Conservation (phyloP, 2,888 invertebrate species). For the Scaptomyza flava region DNA sequence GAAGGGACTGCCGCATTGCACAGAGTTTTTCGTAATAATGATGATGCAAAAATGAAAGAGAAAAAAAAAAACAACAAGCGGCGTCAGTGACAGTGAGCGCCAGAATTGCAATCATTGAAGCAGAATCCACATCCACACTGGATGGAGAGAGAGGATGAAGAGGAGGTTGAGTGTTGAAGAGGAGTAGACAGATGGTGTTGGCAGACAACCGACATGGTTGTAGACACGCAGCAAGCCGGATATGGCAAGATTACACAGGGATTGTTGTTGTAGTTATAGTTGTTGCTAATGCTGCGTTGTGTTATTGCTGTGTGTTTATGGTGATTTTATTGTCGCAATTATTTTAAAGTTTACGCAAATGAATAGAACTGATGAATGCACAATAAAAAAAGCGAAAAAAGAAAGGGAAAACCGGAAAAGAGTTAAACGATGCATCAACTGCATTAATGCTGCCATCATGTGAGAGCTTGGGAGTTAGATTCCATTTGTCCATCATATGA, state of each 20-base stretch:
- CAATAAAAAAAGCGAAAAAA: not conserved
- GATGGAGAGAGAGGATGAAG: not conserved
- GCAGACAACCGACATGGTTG: slow-evolving; percentile 40
- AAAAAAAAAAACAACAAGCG: not conserved
- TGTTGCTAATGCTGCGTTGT: slow-evolving; percentile 10
- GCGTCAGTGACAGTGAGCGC: slow-evolving; percentile 24
- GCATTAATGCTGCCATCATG: slow-evolving; percentile 20
- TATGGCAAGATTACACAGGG: slow-evolving; percentile 62
- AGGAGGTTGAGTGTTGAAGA: slow-evolving; percentile 3
- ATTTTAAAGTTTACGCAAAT: slow-evolving; percentile 56
- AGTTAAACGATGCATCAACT: slow-evolving; percentile 15
- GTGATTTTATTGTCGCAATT: slow-evolving; percentile 74
- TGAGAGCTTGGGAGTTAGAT: slow-evolving; percentile 1
- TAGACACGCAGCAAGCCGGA: slow-evolving; percentile 62
- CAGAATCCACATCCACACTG: slow-evolving; percentile 1
- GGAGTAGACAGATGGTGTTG: slow-evolving; percentile 24
- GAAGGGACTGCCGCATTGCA: slow-evolving; percentile 12
- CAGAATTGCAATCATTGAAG: slow-evolving; percentile 23
- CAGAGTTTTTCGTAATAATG: slow-evolving; percentile 43
- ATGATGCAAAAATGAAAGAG: slow-evolving; percentile 55
- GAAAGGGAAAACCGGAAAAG: slow-evolving; percentile 38
- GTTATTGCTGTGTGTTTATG: slow-evolving; percentile 44
- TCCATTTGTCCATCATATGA: no score
- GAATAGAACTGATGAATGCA: slow-evolving; percentile 63
- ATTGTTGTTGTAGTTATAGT: slow-evolving; percentile 27